phyloP scores from a whole-genome alignment of 1,140 invertebrate species.

The Saccostrea echinata region DNA sequence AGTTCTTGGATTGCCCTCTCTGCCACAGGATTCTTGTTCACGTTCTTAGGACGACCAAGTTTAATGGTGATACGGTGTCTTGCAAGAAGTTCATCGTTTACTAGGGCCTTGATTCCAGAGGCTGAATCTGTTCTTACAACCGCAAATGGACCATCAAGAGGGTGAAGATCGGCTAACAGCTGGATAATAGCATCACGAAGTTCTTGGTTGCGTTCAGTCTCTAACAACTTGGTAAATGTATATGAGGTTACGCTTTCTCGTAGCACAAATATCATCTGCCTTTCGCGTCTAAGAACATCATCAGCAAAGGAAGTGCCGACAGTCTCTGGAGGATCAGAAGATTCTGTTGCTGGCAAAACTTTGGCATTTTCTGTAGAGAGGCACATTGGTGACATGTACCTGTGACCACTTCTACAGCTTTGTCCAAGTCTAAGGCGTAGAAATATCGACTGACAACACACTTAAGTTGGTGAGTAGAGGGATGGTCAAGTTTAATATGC shows the following conservation, averaged over 20 bases:
- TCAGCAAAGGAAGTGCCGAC: constrained; percentile 56
- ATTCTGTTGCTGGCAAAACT: constrained; percentile 40
- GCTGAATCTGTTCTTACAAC: constrained; percentile 59
- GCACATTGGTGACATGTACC: constrained; percentile 45
- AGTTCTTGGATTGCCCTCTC: constrained; percentile 57
- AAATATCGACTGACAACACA: constrained; percentile 57
- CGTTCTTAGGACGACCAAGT: constrained; percentile 58
- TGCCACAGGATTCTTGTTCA: constrained; percentile 61
- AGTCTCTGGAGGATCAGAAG: constrained; percentile 50
- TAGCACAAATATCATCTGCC: constrained; percentile 50
- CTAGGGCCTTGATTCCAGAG: constrained; percentile 57
- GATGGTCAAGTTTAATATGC: too few species aligned
- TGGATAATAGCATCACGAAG: constrained; percentile 45
- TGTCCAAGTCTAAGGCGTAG: constrained; percentile 57
- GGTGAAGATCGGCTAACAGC: constrained; percentile 44
- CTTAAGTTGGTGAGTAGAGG: constrained; percentile 48
- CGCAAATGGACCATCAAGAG: constrained; percentile 53
- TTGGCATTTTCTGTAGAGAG: constrained; percentile 47
- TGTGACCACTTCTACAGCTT: constrained; percentile 37
- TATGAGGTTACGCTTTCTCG: constrained; percentile 55
- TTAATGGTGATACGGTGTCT: constrained; percentile 49
- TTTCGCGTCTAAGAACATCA: constrained; percentile 48
- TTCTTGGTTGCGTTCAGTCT: constrained; percentile 32
- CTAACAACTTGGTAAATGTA: constrained; percentile 38
- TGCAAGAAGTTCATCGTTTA: constrained; percentile 52